Evolutionary conservation across 1,140 invertebrate species (phyloP).

Genomic region (Schmidtea mediterranea): DNA sequence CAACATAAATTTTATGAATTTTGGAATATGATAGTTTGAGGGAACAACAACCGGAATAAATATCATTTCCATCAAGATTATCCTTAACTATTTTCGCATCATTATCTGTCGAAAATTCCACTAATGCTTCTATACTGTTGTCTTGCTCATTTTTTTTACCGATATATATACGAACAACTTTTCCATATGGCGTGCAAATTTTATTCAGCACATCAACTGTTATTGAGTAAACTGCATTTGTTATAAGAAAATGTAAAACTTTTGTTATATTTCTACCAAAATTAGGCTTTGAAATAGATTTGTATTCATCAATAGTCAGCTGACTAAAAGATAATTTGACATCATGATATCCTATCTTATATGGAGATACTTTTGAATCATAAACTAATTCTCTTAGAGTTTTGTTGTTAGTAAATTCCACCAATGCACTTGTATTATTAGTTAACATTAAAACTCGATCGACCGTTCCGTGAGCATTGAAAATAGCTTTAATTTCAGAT

Average conservation of each 20-base stretch:
- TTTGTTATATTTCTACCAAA: neutral
- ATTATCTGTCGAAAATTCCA: slow-evolving; percentile 57
- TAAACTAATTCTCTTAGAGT: too few relatives aligned
- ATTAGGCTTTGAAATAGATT: too few relatives aligned
- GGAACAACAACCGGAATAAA: slow-evolving; percentile 94
- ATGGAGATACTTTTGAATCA: too few relatives aligned
- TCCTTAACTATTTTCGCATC: slow-evolving; percentile 77
- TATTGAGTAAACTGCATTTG: slow-evolving; percentile 4
- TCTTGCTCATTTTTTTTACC: slow-evolving; percentile 1
- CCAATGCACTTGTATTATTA: too few relatives aligned
- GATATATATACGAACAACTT: neutral
- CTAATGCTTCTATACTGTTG: neutral
- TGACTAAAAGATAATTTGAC: too few relatives aligned
- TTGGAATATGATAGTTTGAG: slow-evolving; percentile 88
- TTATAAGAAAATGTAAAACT: slow-evolving; percentile 2
- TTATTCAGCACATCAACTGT: slow-evolving; percentile 4
- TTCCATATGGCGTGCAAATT: slow-evolving; percentile 3
- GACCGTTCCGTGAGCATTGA: too few relatives aligned
- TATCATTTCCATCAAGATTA: slow-evolving; percentile 77
- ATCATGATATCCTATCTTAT: too few relatives aligned
- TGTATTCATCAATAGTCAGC: too few relatives aligned
- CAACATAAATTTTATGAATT: neutral
- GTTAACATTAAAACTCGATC: too few relatives aligned
- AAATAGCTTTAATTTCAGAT: too few relatives aligned
- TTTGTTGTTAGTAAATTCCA: too few relatives aligned